Evolutionary conservation across 2,797 vertebrate genomes (phyloP), one percentile per base, ranked within the genome.

Genomic region (Rhabdophis nuchalis): DNA sequence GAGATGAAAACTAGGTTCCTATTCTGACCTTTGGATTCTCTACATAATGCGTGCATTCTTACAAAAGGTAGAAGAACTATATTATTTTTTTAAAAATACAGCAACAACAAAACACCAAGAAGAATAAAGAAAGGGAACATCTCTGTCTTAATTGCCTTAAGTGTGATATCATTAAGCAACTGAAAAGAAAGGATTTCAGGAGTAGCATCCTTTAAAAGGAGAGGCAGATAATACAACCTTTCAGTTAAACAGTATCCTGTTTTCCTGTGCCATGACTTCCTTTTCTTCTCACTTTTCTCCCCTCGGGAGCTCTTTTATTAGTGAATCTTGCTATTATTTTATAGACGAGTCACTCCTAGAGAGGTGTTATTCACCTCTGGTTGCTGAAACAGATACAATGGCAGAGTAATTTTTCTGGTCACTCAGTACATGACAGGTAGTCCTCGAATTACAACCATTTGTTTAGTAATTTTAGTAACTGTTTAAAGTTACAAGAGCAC

Each of bases 71-170:
- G 23, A 53, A 41, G 82, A 53, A 29, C 23, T 92, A 46, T 46
- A 92, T 61, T 88, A 23, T 41, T 72, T 7, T 18, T 64, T 10
- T 36, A 96, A 92, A 77, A 95, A 94, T 57, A 27, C 27, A 46
- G 50, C 27, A 86, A 50, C 32, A 72, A 77, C 36, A 36, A 77
- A 77, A 77, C 94, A 96, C 95, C 94, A 95, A 64, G 12, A 57
- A 92, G 91, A 96, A 96, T 57, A 96, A 95, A 95, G 72, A 93
- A 94, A 95, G 93, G 77, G 87, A 89, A n/a, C 88, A 94, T 93
- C 93, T 94, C 93, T 89, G 82, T 96, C 94, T 90, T 96, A 96
- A 97, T 96, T 97, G 95, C 96, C 93, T 94, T 95, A 92, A 95
- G 95, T 96, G 95, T 95, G 95, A 96, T 96, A 95, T 96, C 94